These are phyloP conservation scores for Augiades crinisus DNA, from an alignment of 2,888 invertebrate genomes.

Conservation along the genomic window DNA sequence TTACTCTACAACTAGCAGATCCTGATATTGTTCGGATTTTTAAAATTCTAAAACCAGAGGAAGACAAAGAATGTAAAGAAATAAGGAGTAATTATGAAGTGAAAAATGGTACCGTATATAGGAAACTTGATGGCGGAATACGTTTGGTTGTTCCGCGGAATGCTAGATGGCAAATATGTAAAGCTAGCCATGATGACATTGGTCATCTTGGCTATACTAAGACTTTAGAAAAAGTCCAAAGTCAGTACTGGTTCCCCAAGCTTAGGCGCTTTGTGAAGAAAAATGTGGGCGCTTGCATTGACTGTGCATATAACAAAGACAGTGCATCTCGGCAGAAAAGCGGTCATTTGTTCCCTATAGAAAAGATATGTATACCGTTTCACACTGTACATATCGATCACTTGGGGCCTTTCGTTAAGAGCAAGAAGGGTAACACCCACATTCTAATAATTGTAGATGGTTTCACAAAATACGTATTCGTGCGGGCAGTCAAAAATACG, in stretches of 20 bases:
- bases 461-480: conserved; percentile 48
- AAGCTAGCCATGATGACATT: conserved; percentile 22
- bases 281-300: conserved; percentile 51
- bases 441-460: conserved; percentile 46
- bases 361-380: conserved; percentile 50
- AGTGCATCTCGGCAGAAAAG: conserved; percentile 30
- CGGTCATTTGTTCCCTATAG: conserved; percentile 52
- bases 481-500: conserved; percentile 42
- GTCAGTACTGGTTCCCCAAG: conserved; percentile 17
- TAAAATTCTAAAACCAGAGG: conserved; percentile 9
- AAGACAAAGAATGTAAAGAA: conserved; percentile 14
- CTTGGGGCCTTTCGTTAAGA: conserved; percentile 52
- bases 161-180: conserved; percentile 41
- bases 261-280: conserved; percentile 28
- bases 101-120: conserved; percentile 28
- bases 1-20: conserved; percentile 24
- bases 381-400: conserved; percentile 58
- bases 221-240: conserved; percentile 15
- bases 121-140: conserved; percentile 23
- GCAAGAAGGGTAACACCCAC: conserved; percentile 41
- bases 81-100: conserved; percentile 28
- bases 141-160: conserved; percentile 44
- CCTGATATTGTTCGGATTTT: conserved; percentile 13
- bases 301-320: conserved; percentile 48
- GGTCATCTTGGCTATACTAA: conserved; percentile 22